Percentiles rank a stretch among this genome's conserved stretches.
These are phyloP conservation scores for Eretmochelys imbricata DNA, from an alignment of 2,113 vertebrate species.

Conservation along the genomic window DNA sequence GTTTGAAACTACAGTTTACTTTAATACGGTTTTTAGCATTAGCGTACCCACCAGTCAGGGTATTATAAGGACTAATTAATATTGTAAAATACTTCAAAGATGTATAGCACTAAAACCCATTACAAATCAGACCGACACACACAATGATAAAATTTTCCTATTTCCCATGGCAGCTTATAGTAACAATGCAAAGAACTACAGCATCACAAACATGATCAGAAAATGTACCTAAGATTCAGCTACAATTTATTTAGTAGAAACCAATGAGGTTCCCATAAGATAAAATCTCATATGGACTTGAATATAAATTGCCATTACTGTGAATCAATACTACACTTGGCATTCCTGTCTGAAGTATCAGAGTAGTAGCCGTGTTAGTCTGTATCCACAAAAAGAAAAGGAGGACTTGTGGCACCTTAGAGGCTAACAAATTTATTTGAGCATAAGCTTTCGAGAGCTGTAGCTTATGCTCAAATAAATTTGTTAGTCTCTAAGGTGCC, in stretches of 20 bases:
- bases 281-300: not conserved
- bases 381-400: no score
- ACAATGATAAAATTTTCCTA: not conserved
- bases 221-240: not conserved
- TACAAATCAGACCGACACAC: not conserved
- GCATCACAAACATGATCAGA: not conserved
- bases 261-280: not conserved
- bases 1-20: not conserved
- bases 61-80: not conserved
- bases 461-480: no score
- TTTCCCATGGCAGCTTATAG: not conserved
- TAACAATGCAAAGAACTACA: not conserved
- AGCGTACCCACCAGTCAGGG: not conserved
- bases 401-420: no score
- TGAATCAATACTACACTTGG: not conserved
- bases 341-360: not conserved
- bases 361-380: no score
- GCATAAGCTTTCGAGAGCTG: no score
- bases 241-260: not conserved
- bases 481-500: no score
- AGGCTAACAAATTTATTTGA: no score
- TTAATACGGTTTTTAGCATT: not conserved
- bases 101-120: not conserved
- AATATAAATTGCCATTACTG: not conserved
- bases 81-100: not conserved